Evolutionary conservation across 2,797 vertebrate genomes (phyloP).

Genomic region (Fundulus diaphanus): DNA sequence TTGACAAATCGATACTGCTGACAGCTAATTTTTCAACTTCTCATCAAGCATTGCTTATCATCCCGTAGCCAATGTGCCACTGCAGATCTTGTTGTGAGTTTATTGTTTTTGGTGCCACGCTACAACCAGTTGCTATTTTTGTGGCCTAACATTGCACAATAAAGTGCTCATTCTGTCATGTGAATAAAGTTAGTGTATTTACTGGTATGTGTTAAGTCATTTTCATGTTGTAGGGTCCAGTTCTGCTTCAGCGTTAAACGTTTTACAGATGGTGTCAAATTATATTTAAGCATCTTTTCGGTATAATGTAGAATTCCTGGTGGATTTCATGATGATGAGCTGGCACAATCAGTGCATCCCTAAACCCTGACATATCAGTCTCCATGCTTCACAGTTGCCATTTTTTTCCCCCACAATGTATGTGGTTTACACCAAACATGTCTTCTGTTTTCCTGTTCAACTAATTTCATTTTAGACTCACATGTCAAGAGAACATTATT

Average conservation of each 20-base stretch:
- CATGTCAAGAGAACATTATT: background rate
- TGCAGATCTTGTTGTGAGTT: background rate
- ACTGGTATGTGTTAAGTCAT: too few relatives aligned
- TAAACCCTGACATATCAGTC: too few relatives aligned
- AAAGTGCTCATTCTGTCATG: too few relatives aligned
- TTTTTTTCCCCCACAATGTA: background rate
- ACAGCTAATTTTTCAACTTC: slow-evolving; percentile 4
- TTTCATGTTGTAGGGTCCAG: too few relatives aligned
- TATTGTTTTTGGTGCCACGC: background rate
- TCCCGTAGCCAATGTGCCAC: background rate
- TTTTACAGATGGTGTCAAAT: too few relatives aligned
- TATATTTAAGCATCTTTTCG: too few relatives aligned
- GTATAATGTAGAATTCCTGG: background rate
- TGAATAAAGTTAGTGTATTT: too few relatives aligned
- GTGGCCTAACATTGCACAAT: too few relatives aligned
- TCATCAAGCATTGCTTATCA: background rate
- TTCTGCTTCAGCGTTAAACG: too few relatives aligned
- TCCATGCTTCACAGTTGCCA: too few relatives aligned
- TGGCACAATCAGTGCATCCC: too few relatives aligned
- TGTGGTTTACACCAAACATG: background rate
- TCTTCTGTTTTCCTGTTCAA: background rate
- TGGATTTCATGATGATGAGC: background rate
- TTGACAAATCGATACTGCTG: slow-evolving; percentile 5
- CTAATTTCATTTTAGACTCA: background rate
- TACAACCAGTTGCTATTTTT: too few relatives aligned